Base-by-base conservation (phyloP, 2,113 vertebrate genomes). In the Oryzias javanicus region DNA sequence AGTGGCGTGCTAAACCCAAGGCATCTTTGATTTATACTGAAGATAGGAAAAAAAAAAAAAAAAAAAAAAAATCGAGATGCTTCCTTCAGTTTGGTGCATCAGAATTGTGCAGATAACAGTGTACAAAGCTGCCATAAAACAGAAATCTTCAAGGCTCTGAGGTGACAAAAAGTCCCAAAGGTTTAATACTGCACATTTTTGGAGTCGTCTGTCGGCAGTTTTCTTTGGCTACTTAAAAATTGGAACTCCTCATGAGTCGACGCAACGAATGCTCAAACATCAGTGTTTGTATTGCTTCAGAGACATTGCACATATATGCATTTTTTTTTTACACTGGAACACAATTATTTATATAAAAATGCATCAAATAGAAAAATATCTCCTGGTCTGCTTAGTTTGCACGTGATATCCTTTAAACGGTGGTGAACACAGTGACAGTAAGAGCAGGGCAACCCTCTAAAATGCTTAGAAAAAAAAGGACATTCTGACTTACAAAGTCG, bases 341-440 rank as follows among this genome's bases (percentile, higher is more conserved):
- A 75, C 53, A 61, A 51, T 58, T 76, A 77, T 61, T 57, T 25
- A 70, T 67, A 45, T 54, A 78, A 80, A 61, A 73, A 82, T 54
- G 27, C 62, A 75, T 75, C 69, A 60, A 74, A 81, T 87, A 91
- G 73, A 90, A 91, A 90, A 89, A 89, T 89, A 85, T 81, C 78
- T 85, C 78, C 66, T 88, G 48, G 8, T 50, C 64, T 84, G 85
- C 90, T 88, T 87, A 85, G 89, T 85, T 70, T 85, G 79, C 84
- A 81, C 67, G 75, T 78, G 56, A 73, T 75, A 83, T 75, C 76
- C 81, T 78, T 67, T 67, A 50, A 69, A 67, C 49, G 72, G 58
- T 53, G 42, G 67, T 65, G 79, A 82, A 76, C 67, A 84, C 73
- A 78, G 57, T 70, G 54, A 78, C 72, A 65, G 57, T 25, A 40